Conservation (phyloP, 2,888 invertebrate species). For the Malacosoma neustria region DNA sequence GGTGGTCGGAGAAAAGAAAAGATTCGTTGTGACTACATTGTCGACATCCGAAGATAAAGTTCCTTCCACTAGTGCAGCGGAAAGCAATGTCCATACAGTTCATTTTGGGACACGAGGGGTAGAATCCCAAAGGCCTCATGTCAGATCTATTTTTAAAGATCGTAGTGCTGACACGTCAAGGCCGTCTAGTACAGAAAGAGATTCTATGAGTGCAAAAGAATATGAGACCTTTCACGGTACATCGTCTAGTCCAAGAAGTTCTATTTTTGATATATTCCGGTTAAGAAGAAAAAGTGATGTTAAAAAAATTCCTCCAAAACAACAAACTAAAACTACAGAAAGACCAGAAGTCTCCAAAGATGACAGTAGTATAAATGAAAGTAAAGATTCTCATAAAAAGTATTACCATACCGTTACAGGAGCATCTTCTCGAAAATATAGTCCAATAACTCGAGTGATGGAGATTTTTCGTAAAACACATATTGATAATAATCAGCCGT, state of each 20-base stretch:
- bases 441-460: slow-evolving; percentile 68
- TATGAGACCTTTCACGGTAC: slow-evolving; percentile 70
- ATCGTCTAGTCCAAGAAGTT: slow-evolving; percentile 64
- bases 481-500: slow-evolving; percentile 35
- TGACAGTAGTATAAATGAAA: slow-evolving; percentile 36
- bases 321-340: slow-evolving; percentile 42
- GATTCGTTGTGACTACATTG: slow-evolving; percentile 60
- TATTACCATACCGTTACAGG: slow-evolving; percentile 71
- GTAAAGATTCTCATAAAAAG: slow-evolving; percentile 62
- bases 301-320: slow-evolving; percentile 46
- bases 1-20: slow-evolving; percentile 58
- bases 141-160: slow-evolving; percentile 62
- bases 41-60: slow-evolving; percentile 46
- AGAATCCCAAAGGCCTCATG: slow-evolving; percentile 62
- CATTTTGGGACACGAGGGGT: slow-evolving; percentile 66
- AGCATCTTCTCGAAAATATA: slow-evolving; percentile 61
- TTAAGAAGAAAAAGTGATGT: slow-evolving; percentile 66
- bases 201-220: slow-evolving; percentile 44
- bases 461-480: slow-evolving; percentile 65
- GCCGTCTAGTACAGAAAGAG: slow-evolving; percentile 58
- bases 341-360: slow-evolving; percentile 44
- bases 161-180: slow-evolving; percentile 44
- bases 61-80: slow-evolving; percentile 40
- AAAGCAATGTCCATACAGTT: slow-evolving; percentile 62
- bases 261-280: slow-evolving; percentile 68